A percentile compares a stretch with the other conserved stretches of the same genome.
Evolutionary conservation across 2,113 vertebrate species (phyloP).

Genomic region (Phrynosoma blainvillii): DNA sequence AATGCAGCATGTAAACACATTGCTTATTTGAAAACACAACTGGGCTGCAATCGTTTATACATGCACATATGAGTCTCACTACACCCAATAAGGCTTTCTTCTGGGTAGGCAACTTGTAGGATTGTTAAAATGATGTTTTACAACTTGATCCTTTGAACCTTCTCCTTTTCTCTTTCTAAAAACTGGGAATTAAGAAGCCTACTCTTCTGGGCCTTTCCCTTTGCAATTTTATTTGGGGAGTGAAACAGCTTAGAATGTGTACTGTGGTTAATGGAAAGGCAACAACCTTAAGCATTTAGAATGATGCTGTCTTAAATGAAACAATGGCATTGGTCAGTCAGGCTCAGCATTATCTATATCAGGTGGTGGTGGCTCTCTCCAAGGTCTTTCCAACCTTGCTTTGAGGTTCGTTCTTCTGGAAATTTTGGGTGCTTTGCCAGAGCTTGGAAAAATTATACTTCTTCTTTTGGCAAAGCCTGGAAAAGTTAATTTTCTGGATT

Average conservation of each 20-base stretch:
- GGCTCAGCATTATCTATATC: not conserved
- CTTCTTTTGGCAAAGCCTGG: no score
- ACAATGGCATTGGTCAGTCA: no score
- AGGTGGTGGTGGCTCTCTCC: not conserved
- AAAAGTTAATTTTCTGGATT: no score
- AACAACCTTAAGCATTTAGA: not conserved
- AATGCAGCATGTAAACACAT: not conserved
- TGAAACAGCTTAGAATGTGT: no score
- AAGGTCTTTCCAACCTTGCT: not conserved
- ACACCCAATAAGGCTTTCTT: not conserved
- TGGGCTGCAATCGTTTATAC: not conserved
- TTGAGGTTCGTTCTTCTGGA: not conserved
- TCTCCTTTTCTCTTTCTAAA: no score
- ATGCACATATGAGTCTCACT: no score
- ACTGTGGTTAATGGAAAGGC: not conserved
- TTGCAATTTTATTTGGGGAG: not conserved
- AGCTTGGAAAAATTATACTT: no score
- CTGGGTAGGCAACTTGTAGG: not conserved
- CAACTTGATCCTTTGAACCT: not conserved
- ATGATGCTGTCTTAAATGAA: no score
- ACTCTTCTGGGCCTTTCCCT: not conserved
- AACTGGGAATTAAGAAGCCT: no score
- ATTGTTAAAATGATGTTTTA: not conserved
- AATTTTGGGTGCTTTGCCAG: no score
- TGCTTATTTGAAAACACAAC: not conserved